Base-by-base conservation (phyloP, 1,140 invertebrate species). In the Aricia agestis region DNA sequence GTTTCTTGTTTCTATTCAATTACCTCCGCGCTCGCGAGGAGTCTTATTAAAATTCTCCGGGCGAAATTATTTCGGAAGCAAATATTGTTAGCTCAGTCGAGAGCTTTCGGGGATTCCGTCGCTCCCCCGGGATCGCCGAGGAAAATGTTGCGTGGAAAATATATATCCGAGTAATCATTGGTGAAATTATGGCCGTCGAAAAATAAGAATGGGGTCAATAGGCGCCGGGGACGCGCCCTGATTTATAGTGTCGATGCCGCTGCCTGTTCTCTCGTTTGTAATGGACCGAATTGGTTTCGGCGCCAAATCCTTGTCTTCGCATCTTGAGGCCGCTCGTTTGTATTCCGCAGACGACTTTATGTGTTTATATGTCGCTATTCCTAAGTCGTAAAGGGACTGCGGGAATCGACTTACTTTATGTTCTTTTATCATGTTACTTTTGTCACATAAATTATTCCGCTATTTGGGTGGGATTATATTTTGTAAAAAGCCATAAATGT, bases 191-290 rank as follows among this genome's bases (percentile, higher is more conserved):
- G 76, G 78, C 75, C 73, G 52, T 72, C 75, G 68, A 77, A 82
- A 75, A 77, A 76, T 66, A 78, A 74, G 75, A 80, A 82, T 72
- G 79, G 76, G 83, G 83, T 81, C 83, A 83, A 82, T 82, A 75
- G 81, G 78, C 78, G 76, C 72, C 77, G 76, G 76, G 74, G 79
- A 74, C 80, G 76, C 75, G 75, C 77, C 76, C 72, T 80, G 74
- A 82, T 84, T 81, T 82, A 84, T 82, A 72, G 73, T 36, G 61
- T 52, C 59, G 70, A 67, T 19, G 59, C 18, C 59, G 59, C 19
- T 11, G 59, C 17, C 70, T 71, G 72, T 75, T 70, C 67, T 72
- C 72, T 77, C 74, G 78, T 76, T 78, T 73, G 69, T 72, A 72
- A 76, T 78, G 74, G 72, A 58, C 19, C 52, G 45, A 73, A 72